A percentile compares a stretch with the other conserved stretches of the same genome.
Evolutionary conservation across 92 coral and sea anemone genomes (phyloP).

Genomic region (Epizoanthus scotinus): DNA sequence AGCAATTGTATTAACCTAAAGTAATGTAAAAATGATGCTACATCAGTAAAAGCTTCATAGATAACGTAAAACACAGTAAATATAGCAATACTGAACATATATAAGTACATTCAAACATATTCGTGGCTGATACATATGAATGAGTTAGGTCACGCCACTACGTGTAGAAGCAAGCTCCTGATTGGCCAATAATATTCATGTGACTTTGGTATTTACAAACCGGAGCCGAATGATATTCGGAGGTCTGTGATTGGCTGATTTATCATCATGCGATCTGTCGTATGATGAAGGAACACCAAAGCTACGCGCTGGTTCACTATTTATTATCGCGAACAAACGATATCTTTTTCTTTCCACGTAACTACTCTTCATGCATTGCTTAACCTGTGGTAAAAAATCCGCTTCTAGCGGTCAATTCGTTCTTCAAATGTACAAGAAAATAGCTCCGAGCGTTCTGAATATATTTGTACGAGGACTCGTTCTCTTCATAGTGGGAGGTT

Average conservation of each 20-base stretch:
- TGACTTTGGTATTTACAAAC: slow-evolving; percentile 41
- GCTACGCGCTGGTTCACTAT: slow-evolving; percentile 25
- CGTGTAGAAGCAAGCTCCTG: slow-evolving; percentile 32
- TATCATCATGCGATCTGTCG: slow-evolving; percentile 73
- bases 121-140: background rate
- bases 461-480: slow-evolving; percentile 89
- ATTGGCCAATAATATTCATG: slow-evolving; percentile 49
- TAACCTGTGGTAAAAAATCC: slow-evolving; percentile 77
- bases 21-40: too few species aligned
- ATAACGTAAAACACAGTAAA: too few species aligned
- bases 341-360: slow-evolving; percentile 6
- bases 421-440: slow-evolving; percentile 70
- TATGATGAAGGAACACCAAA: slow-evolving; percentile 51
- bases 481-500: slow-evolving; percentile 90
- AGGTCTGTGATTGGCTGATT: slow-evolving; percentile 73
- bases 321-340: slow-evolving; percentile 38
- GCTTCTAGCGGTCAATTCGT: slow-evolving; percentile 71
- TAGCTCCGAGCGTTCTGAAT: slow-evolving; percentile 85
- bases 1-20: too few species aligned
- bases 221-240: slow-evolving; percentile 51
- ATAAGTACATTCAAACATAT: too few species aligned
- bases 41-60: too few species aligned
- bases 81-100: too few species aligned
- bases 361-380: slow-evolving; percentile 72
- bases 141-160: slow-evolving; percentile 35